phyloP scores from a whole-genome alignment of 2,888 invertebrate genomes.

The Hanleya hanleyi region DNA sequence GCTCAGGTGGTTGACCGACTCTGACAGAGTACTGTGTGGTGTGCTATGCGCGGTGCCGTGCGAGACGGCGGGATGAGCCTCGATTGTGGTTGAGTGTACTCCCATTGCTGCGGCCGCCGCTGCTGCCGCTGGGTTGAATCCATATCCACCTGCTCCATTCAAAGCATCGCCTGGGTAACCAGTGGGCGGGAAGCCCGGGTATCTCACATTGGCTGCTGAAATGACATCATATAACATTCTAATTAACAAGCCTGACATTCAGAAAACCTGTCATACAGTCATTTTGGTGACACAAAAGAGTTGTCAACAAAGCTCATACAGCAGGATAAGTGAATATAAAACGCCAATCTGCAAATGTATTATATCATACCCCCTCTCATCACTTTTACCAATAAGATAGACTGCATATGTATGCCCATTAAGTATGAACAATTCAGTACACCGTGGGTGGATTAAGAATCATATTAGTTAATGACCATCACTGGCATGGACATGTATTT shows the following conservation, averaged over 20 bases:
- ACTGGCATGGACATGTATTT: too few species aligned
- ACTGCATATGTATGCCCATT: not conserved
- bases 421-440: too few species aligned
- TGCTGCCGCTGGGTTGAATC: conserved; percentile 57
- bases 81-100: conserved; percentile 65
- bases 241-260: too few species aligned
- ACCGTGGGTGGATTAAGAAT: not conserved
- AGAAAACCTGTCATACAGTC: too few species aligned
- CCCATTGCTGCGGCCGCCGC: conserved; percentile 59
- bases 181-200: conserved; percentile 41
- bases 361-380: too few species aligned
- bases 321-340: too few species aligned
- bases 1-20: conserved; percentile 58
- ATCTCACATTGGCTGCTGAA: conserved; percentile 33
- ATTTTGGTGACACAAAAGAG: too few species aligned
- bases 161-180: conserved; percentile 56
- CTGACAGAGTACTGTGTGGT: conserved; percentile 62
- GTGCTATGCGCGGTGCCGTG: conserved; percentile 58
- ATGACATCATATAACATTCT: not conserved
- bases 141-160: conserved; percentile 59
- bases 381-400: too few species aligned
- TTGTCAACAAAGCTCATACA: too few species aligned
- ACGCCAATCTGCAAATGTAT: too few species aligned
- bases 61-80: conserved; percentile 58
- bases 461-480: not conserved